Base-by-base conservation (phyloP, 2,888 invertebrate genomes). In the Caradrina clavipalpis region DNA sequence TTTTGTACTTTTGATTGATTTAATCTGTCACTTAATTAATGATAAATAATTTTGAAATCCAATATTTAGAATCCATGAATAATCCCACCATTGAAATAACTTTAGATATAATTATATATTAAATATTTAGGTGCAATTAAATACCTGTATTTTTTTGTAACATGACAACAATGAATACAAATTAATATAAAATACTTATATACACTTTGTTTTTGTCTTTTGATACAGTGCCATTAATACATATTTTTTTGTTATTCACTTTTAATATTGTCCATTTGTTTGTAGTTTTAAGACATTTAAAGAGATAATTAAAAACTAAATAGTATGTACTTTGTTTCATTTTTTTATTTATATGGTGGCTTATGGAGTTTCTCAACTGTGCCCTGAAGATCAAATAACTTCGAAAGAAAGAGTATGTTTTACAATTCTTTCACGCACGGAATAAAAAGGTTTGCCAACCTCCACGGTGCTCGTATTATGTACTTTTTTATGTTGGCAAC, bases 21-120 rank as follows among this genome's bases (percentile, higher is more conserved):
- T 62, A 17, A n/a, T 4, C n/a, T n/a, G 11, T 19, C 8, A 39
- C 17, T 39, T 53, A 35, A 45, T 21, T 22, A 31, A 13, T 8
- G 22, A 5, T 31, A 17, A 4, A 31, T 3, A 26, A 19, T 49
- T 49, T 50, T 26, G 11, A n/a, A 26, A 51, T n/a, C 47, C 8
- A 54, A 50, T 58, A 54, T 50, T 71, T 60, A 50, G 45, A 70
- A 72, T 63, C 60, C 60, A 62, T 73, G 65, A 81, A 54, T 72
- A 73, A 81, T 81, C 83, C 83, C 83, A 83, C 83, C 83, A 78
- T 73, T 78, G 42, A 66, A 53, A 54, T 60, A 69, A 55, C 26
- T 60, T 54, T 73, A 73, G 58, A 19, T 66, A 45, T 63, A 59
- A 19, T 35, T 72, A 42, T 22, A 39, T 39, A 39, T 39, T 13